Percentiles rank a stretch among this genome's conserved stretches.
These are phyloP conservation scores for Zoanthus sansibaricus DNA, from an alignment of 92 coral and sea anemone species.

Conservation along the genomic window DNA sequence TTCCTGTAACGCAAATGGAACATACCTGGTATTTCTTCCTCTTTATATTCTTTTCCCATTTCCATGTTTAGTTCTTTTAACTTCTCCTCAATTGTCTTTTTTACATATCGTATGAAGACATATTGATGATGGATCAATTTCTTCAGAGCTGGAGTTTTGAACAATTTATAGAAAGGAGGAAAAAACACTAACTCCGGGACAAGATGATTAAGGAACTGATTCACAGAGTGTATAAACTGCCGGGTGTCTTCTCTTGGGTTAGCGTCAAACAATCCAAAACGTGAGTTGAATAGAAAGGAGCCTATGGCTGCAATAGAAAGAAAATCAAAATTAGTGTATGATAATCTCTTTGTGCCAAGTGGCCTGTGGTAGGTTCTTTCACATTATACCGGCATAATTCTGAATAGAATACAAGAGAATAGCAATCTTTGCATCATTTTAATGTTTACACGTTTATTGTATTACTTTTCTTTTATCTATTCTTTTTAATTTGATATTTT, in stretches of 20 bases:
- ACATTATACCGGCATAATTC: too few relatives aligned
- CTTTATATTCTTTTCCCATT: not conserved
- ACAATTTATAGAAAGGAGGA: conserved; percentile 10
- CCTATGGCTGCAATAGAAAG: conserved; percentile 6
- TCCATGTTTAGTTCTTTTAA: not conserved
- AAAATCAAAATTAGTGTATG: not conserved
- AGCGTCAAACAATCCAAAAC: conserved; percentile 21
- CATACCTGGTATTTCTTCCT: conserved; percentile 20
- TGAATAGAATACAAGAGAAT: too few relatives aligned
- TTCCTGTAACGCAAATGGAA: not conserved
- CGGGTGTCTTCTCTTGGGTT: conserved; percentile 2
- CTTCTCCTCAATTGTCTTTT: not conserved
- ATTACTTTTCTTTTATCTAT: too few relatives aligned
- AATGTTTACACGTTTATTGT: too few relatives aligned
- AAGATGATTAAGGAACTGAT: not conserved
- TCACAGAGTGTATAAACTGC: not conserved
- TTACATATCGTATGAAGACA: not conserved
- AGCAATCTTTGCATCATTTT: too few relatives aligned
- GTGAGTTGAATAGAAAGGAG: conserved; percentile 9
- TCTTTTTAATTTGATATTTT: too few relatives aligned
- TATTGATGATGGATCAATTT: not conserved
- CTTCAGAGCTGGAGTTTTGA: not conserved
- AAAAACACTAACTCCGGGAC: not conserved
- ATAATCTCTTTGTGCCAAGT: too few relatives aligned
- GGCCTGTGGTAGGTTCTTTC: too few relatives aligned